Evolutionary conservation across 2,797 vertebrate species (phyloP).

Genomic region (Rhynchotus rufescens): DNA sequence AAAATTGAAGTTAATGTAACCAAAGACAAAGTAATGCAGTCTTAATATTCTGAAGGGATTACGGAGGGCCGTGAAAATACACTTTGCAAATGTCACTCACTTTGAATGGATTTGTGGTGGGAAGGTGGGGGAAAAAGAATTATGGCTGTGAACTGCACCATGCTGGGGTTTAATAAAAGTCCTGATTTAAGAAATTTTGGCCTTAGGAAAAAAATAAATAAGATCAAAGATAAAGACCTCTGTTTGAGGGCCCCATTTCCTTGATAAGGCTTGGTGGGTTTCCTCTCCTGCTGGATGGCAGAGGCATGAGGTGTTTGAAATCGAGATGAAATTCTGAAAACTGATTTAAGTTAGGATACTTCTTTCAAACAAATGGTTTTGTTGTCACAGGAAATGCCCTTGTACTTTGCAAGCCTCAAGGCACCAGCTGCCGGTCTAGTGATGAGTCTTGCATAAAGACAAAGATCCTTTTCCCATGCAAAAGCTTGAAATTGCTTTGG

Average conservation of each 20-base stretch:
- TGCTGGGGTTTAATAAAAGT: conserved; percentile 64
- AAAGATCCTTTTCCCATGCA: accelerated
- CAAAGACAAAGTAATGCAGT: conserved; percentile 81
- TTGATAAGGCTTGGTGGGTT: background rate
- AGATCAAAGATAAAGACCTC: background rate
- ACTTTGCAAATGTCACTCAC: conserved; percentile 81
- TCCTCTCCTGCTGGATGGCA: background rate
- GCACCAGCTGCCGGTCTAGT: accelerated
- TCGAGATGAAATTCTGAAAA: background rate
- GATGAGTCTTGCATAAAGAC: background rate
- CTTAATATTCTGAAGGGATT: conserved; percentile 85
- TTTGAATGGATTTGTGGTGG: conserved; percentile 76
- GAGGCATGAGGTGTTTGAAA: background rate
- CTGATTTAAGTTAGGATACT: background rate
- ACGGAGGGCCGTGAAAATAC: conserved; percentile 74
- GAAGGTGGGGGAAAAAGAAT: conserved; percentile 58
- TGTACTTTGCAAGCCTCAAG: background rate
- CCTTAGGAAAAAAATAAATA: background rate
- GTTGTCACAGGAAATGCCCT: background rate
- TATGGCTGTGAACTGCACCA: conserved; percentile 22
- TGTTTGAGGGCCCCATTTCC: background rate
- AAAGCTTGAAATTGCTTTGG: background rate
- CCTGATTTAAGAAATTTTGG: conserved; percentile 30
- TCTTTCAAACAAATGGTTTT: background rate
- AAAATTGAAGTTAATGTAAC: conserved; percentile 85